Evolutionary conservation across 2,113 vertebrate species (phyloP).

Genomic region (rabbit (Oryctolagus cuniculus)): mOryCun1.1 NC_091450.1:7423001-7423500

Average conservation of each 20-base stretch:
- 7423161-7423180: background rate
- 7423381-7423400: slow-evolving; percentile 28
- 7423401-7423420: background rate
- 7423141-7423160: background rate
- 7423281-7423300: background rate
- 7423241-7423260: background rate
- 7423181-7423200: background rate
- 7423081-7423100: slow-evolving; percentile 85
- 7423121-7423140: slow-evolving; percentile 86
- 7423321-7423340: background rate
- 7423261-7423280: background rate
- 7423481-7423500: slow-evolving; percentile 51
- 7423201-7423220: no score
- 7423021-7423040: slow-evolving; percentile 72
- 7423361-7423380: background rate
- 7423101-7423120: slow-evolving; percentile 88
- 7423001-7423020: slow-evolving; percentile 83
- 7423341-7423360: background rate
- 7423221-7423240: background rate
- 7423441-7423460: background rate
- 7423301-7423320: background rate
- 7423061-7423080: slow-evolving; percentile 78
- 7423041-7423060: slow-evolving; percentile 60
- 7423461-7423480: slow-evolving; percentile 52
- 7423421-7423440: background rate